phyloP scores from a whole-genome alignment of 1,140 invertebrate genomes.

The Nilaparvata lugens region DNA sequence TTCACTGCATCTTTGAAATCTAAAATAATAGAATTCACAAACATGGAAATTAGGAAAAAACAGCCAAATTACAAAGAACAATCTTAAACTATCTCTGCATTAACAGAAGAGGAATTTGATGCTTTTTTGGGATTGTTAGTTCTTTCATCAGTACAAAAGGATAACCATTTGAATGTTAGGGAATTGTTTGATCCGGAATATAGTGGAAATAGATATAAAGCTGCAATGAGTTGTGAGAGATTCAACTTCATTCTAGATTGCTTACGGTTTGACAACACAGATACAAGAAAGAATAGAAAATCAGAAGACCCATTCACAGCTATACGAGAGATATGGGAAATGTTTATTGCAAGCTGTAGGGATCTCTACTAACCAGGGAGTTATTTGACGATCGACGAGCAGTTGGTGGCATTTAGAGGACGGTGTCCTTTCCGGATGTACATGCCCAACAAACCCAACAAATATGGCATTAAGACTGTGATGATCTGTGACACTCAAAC shows the following conservation, averaged over 20 bases:
- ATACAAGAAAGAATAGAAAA: constrained; percentile 19
- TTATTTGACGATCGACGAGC: constrained; percentile 16
- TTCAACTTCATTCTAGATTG: constrained; percentile 22
- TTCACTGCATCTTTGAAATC: constrained; percentile 3
- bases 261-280: constrained; percentile 23
- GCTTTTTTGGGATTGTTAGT: constrained; percentile 13
- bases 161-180: constrained; percentile 13
- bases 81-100: constrained; percentile 6
- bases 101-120: constrained; percentile 16
- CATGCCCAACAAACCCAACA: constrained; percentile 39
- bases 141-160: constrained; percentile 12
- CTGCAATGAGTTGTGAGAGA: constrained; percentile 21
- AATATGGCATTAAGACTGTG: constrained; percentile 39
- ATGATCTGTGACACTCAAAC: constrained; percentile 30
- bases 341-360: constrained; percentile 18
- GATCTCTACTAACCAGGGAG: constrained; percentile 12
- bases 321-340: constrained; percentile 20
- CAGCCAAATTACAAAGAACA: neutral
- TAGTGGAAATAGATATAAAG: constrained; percentile 16
- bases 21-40: constrained; percentile 13
- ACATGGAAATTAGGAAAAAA: constrained; percentile 8
- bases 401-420: constrained; percentile 18
- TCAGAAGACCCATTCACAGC: constrained; percentile 21
- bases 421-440: constrained; percentile 35
- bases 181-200: constrained; percentile 18